Evolutionary conservation across 2,113 vertebrate genomes (phyloP), one percentile per base, ranked within the genome.

Genomic region (Mesitornis unicolor): DNA sequence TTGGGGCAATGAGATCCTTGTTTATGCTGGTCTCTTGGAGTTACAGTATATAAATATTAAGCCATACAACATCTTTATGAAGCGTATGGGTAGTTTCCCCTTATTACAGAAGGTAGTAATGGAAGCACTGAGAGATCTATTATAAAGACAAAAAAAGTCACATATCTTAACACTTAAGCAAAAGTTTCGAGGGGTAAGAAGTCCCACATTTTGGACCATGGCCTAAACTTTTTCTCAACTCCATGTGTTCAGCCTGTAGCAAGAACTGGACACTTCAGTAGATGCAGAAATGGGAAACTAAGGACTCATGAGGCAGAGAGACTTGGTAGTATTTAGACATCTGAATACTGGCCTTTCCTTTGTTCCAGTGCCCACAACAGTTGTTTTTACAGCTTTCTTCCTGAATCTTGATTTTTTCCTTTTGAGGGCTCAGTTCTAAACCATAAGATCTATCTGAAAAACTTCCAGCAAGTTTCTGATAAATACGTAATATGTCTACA

Each of bases 301-400:
- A 56, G n/a, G 78, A 36, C 13, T 38, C 13, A 3, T 4, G 13
- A 50, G 42, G 42, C 16, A 81, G 78, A 54, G 57, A 35, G n/a
- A 40, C 53, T 64, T 43, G 31, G 17, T 61, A 25, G 31, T 31
- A 26, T 64, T 91, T 68, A 48, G 57, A 16, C 5, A 17, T 35
- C 47, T 20, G 40, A 94, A 79, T 18, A 31, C 17, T 11, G 22
- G 22, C 38, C 24, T 76, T 78, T 84, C 48, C 25, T 79, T 94
- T 95, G 53, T 75, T 74, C 36, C 21, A 24, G 26, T 47, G 40
- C 78, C 48, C 36, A 35, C n/a, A 40, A 11, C 7, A 25, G 56
- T 56, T 93, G 42, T 91, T 94, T 89, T 68, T 56, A 60, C 70
- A 93, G 53, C 71, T 86, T 86, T 90, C 79, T 77, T 92, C 71